Conservation (phyloP, 2,888 invertebrate species). For the Blastobasis lacticolella region DNA sequence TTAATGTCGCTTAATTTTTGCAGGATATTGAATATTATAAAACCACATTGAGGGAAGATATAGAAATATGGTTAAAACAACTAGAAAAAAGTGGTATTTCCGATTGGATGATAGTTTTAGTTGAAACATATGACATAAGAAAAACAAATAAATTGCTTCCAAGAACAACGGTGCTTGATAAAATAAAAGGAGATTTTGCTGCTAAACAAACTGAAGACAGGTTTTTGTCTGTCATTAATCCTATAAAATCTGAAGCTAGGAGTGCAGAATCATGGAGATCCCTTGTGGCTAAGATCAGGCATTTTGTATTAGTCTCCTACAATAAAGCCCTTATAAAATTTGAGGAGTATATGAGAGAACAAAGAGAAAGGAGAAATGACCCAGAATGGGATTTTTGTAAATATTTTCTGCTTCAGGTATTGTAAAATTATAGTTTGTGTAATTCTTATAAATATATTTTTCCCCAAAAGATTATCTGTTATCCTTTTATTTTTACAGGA, state of each 20-base stretch:
- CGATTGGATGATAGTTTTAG: constrained; percentile 95
- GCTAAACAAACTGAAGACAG: constrained; percentile 87
- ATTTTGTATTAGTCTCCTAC: constrained; percentile 88
- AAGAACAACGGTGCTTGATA: constrained; percentile 94
- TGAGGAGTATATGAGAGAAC: constrained; percentile 92
- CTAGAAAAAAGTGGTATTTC: constrained; percentile 82
- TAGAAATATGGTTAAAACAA: constrained; percentile 89
- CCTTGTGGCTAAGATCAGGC: constrained; percentile 86
- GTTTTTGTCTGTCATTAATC: constrained; percentile 93
- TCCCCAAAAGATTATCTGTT: background rate
- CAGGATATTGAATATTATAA: constrained; percentile 96
- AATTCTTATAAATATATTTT: background rate
- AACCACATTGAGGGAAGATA: constrained; percentile 88
- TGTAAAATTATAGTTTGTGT: background rate
- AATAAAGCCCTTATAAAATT: constrained; percentile 89
- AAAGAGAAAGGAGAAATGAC: constrained; percentile 92
- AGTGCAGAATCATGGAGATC: constrained; percentile 94
- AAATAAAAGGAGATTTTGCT: constrained; percentile 95
- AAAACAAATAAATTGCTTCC: constrained; percentile 93
- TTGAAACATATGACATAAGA: constrained; percentile 93
- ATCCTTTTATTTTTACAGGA: constrained; percentile 76
- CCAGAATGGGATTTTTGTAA: constrained; percentile 95
- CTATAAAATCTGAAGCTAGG: constrained; percentile 90
- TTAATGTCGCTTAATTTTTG: constrained; percentile 13
- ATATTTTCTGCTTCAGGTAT: constrained; percentile 93